phyloP scores from a whole-genome alignment of 2,888 invertebrate species.

The Xylophagus ater region DNA sequence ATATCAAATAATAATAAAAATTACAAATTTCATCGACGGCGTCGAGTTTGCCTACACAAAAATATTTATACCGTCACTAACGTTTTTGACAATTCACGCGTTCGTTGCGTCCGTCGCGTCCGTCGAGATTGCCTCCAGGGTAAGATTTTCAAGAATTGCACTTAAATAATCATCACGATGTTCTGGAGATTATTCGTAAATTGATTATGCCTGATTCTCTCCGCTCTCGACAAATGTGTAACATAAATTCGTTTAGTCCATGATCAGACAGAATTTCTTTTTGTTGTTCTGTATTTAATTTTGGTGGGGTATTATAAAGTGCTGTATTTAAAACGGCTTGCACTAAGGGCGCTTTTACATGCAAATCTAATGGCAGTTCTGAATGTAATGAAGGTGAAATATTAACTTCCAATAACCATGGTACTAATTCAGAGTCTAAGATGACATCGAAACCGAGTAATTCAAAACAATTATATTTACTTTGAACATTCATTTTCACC shows the following conservation, averaged over 20 bases:
- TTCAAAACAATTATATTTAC: conserved; percentile 84
- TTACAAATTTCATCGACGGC: too few species aligned
- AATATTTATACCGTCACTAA: too few species aligned
- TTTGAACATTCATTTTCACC: conserved; percentile 61
- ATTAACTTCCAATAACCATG: conserved; percentile 93
- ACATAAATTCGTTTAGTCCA: conserved; percentile 52
- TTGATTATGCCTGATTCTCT: conserved; percentile 45
- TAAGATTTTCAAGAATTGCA: conserved; percentile 70
- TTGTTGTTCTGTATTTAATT: conserved; percentile 30
- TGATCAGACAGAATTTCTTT: conserved; percentile 29
- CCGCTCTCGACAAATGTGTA: conserved; percentile 54
- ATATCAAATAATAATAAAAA: too few species aligned
- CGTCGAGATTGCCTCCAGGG: too few species aligned
- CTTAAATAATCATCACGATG: conserved; percentile 48
- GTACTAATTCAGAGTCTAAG: conserved; percentile 79
- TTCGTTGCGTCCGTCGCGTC: too few species aligned
- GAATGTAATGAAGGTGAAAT: conserved; percentile 86
- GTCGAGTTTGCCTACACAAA: too few species aligned
- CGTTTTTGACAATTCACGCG: too few species aligned
- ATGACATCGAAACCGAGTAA: conserved; percentile 92
- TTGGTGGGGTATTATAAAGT: conserved; percentile 58
- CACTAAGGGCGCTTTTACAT: conserved; percentile 88
- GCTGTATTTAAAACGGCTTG: conserved; percentile 84
- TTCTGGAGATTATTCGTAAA: conserved; percentile 28
- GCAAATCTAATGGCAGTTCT: conserved; percentile 75